Evolutionary conservation across 2,888 invertebrate species (phyloP).

Genomic region (Macrosiphum euphorbiae): DNA sequence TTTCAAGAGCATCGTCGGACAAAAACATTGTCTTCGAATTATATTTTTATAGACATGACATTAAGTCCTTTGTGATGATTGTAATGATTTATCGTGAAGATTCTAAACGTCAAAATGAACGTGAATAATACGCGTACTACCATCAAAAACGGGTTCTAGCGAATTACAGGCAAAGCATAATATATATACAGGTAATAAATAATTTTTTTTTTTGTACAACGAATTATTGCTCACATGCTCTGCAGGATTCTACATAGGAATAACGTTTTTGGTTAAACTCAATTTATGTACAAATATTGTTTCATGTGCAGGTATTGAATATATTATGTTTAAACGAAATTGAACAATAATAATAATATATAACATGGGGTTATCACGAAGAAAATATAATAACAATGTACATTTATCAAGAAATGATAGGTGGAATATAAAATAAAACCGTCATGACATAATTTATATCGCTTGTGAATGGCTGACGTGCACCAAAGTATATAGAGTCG

Average conservation of each 20-base stretch:
- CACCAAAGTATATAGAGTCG: neutral
- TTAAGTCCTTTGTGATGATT: neutral
- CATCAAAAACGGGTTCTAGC: neutral
- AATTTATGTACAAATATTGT: neutral
- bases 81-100: neutral
- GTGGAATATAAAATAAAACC: neutral
- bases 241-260: neutral
- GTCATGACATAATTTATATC: neutral
- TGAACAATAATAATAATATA: neutral
- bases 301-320: neutral
- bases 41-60: neutral
- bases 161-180: no score
- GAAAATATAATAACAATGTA: neutral
- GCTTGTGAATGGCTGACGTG: neutral
- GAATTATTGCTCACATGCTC: neutral
- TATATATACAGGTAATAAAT: no score
- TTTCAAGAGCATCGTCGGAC: neutral
- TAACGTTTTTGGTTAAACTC: neutral
- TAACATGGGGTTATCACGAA: neutral
- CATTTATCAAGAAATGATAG: conserved; percentile 13
- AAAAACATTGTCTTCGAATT: neutral
- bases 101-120: neutral
- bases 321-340: neutral
- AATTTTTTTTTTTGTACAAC: no score
- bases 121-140: neutral